Base-by-base conservation (phyloP, 2,888 invertebrate genomes). In the Sminthurides aquaticus region DNA sequence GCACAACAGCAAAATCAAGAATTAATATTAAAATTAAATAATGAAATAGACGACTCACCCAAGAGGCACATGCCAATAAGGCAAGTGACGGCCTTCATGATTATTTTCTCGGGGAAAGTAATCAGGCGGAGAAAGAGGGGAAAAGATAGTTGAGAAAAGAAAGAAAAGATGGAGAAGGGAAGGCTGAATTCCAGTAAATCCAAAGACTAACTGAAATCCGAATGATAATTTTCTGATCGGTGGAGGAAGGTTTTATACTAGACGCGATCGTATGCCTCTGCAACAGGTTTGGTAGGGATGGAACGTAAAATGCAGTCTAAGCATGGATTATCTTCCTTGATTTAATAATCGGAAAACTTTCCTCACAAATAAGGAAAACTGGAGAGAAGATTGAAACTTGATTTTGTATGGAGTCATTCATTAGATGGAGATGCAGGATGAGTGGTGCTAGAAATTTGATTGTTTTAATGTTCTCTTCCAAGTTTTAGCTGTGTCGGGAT, bases 141-240 rank as follows among this genome's bases (percentile, higher is more conserved):
- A 8, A 63, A n/a, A n/a, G n/a, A n/a, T n/a, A n/a, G n/a, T n/a
- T n/a, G n/a, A n/a, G 48, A 57, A 64, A 49, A 18, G 22, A 29
- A 60, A 8, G 24, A 61, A 57, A 8, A n/a, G 15, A 3, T 3
- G 49, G 11, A 34, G 34, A 62, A 49, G 34, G 26, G 56, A 29
- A 29, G 54, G 27, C 26, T 49, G 66, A 65, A 68, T 67, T 69
- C 67, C 70, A 69, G 70, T 56, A 64, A 66, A 70, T 65, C 64
- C 52, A 28, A 62, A 70, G 69, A 64, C 73, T 73, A 67, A 66
- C 71, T 72, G 71, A 71, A 73, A 72, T 66, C 64, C 69, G 66
- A 67, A 66, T n/a, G 69, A 70, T 68, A 62, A 64, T 24, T 43
- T 11, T 18, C 18, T 8, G 11, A 8, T 11, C 43, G 8, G 43